Conservation (phyloP, 2,113 vertebrate species). For the Alectura lathami region DNA sequence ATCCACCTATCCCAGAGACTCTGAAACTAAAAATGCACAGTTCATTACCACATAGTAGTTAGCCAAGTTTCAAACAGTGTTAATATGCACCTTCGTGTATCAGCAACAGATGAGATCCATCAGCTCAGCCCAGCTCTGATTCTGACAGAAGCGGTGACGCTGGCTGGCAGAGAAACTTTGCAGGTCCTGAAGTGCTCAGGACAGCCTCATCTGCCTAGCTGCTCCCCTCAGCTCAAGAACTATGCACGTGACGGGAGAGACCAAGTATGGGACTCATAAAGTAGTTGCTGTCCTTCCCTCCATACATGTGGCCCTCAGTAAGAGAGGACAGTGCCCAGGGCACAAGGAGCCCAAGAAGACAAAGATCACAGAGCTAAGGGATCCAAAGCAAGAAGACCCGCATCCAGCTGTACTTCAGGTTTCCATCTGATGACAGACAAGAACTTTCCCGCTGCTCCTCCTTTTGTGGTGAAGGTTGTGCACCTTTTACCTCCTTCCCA, state of each 20-base stretch:
- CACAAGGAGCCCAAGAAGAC: fast-evolving
- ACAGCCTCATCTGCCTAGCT: background rate
- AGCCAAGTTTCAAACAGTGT: background rate
- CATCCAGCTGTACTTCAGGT: fast-evolving
- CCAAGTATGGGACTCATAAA: background rate
- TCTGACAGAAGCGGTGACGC: background rate
- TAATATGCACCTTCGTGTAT: background rate
- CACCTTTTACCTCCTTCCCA: background rate
- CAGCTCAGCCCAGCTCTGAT: background rate
- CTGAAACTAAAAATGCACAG: constrained; percentile 13
- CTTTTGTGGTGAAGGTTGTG: background rate
- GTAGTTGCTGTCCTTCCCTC: background rate
- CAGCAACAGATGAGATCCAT: background rate
- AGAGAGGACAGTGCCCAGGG: background rate
- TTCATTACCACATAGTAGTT: constrained; percentile 28
- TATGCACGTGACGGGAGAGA: background rate
- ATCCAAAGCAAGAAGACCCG: background rate
- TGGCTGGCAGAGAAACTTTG: background rate
- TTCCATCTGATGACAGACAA: fast-evolving
- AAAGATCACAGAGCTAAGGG: background rate
- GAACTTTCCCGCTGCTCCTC: background rate
- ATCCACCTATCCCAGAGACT: background rate
- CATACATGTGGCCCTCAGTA: background rate
- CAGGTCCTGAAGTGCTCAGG: background rate
- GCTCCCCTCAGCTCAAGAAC: background rate